phyloP scores from a whole-genome alignment of 2,113 vertebrate species.

The Podocnemis expansa region DNA sequence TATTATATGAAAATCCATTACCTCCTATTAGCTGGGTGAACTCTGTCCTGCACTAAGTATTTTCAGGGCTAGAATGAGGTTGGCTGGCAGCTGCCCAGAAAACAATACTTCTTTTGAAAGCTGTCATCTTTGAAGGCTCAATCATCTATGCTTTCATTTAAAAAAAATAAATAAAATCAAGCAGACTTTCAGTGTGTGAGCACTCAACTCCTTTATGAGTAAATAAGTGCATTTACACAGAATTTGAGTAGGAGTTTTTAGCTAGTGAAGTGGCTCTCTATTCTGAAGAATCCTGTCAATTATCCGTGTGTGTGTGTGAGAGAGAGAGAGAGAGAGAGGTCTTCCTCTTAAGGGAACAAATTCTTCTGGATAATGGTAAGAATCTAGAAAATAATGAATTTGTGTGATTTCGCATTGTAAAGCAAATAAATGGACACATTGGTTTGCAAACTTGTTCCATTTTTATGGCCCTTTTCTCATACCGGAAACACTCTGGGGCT shows the following conservation, averaged over 20 bases:
- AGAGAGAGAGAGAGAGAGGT: too few relatives aligned
- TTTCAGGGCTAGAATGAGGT: not conserved
- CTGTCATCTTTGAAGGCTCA: not conserved
- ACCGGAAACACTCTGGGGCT: not conserved
- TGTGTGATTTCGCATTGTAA: not conserved
- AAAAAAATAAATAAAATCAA: not conserved
- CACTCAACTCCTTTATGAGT: not conserved
- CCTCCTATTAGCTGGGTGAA: not conserved
- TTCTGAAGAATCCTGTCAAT: slow-evolving; percentile 11
- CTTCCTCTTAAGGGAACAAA: not conserved
- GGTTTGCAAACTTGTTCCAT: accelerated
- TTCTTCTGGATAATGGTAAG: not conserved
- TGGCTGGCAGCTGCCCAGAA: not conserved
- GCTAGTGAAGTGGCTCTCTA: not conserved
- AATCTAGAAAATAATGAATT: not conserved
- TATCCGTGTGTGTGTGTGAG: too few relatives aligned
- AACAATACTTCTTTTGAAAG: not conserved
- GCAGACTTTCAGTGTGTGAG: not conserved
- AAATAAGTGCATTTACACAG: slow-evolving; percentile 3
- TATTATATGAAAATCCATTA: slow-evolving; percentile 2
- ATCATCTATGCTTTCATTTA: not conserved
- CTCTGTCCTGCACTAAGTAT: not conserved
- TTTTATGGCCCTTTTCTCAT: not conserved
- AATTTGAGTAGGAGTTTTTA: slow-evolving; percentile 1
- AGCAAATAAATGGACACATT: accelerated